Conservation (phyloP, 2,888 invertebrate species). For the Phyllotreta striolata region DNA sequence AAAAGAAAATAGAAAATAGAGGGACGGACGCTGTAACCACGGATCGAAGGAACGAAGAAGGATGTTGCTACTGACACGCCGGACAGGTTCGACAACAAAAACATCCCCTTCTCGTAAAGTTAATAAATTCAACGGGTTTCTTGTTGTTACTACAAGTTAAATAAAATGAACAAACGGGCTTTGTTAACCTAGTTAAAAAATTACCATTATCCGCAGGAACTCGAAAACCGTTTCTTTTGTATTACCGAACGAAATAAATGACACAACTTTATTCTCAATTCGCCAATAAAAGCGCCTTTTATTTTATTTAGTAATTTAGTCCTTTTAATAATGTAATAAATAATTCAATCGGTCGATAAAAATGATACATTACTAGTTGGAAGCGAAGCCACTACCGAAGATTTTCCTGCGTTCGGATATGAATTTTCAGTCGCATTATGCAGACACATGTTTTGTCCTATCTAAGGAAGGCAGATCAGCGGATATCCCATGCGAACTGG, state of each 20-base stretch:
- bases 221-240: constrained; percentile 9
- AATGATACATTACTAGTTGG: not conserved
- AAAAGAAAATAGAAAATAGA: constrained; percentile 32
- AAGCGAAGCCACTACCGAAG: constrained; percentile 3
- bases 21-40: constrained; percentile 24
- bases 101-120: constrained; percentile 29
- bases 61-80: constrained; percentile 29
- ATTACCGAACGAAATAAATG: not conserved
- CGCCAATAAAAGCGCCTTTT: not conserved
- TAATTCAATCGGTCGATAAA: no score
- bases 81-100: constrained; percentile 33
- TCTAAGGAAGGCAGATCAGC: constrained; percentile 51
- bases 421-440: constrained; percentile 51
- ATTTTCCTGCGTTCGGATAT: constrained; percentile 34
- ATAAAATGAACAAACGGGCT: constrained; percentile 27
- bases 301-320: no score
- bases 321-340: no score
- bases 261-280: not conserved
- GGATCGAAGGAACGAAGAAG: constrained; percentile 31
- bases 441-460: constrained; percentile 52
- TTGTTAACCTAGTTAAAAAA: constrained; percentile 27
- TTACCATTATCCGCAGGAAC: not conserved
- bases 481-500: constrained; percentile 46
- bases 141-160: constrained; percentile 31
- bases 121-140: constrained; percentile 30